Conservation (phyloP, 2,888 invertebrate genomes). For the Acleris emargana region DNA sequence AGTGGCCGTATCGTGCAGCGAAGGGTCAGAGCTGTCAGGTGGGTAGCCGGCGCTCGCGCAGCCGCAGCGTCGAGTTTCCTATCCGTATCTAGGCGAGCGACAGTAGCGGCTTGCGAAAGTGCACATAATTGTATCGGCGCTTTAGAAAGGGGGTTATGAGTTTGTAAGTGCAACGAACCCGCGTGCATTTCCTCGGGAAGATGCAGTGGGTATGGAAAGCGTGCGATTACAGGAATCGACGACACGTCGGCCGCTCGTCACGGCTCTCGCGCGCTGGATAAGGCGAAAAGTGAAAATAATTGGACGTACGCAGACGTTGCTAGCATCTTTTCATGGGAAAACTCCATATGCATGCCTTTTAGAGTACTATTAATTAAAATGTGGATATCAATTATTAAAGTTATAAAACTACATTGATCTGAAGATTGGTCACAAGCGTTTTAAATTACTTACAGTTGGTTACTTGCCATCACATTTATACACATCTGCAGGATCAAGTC, state of each 20-base stretch:
- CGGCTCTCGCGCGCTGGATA: constrained; percentile 61
- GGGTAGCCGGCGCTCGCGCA: constrained; percentile 42
- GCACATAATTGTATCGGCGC: constrained; percentile 84
- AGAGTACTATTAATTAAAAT: background rate
- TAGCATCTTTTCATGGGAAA: constrained; percentile 10
- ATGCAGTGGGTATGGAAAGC: constrained; percentile 77
- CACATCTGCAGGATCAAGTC: constrained; percentile 26
- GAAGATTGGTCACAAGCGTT: background rate
- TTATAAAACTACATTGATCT: too few species aligned
- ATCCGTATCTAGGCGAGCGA: constrained; percentile 83
- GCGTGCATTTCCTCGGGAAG: constrained; percentile 80
- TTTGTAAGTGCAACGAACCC: constrained; percentile 83
- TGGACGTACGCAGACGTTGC: constrained; percentile 29
- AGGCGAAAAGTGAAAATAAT: constrained; percentile 75
- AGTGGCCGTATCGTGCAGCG: background rate
- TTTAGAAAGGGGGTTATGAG: constrained; percentile 84
- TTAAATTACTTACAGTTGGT: constrained; percentile 10
- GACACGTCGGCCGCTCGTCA: constrained; percentile 52
- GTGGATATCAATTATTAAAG: too few species aligned
- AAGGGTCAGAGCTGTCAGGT: constrained; percentile 55
- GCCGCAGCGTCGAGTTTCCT: constrained; percentile 70
- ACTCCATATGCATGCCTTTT: background rate
- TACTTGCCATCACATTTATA: constrained; percentile 12
- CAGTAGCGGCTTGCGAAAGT: constrained; percentile 83
- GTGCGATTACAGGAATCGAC: constrained; percentile 74